A percentile compares a stretch with the other conserved stretches of the same genome.
Conservation (phyloP, 2,113 vertebrate genomes). For the Micronycteris hirsuta region DNA sequence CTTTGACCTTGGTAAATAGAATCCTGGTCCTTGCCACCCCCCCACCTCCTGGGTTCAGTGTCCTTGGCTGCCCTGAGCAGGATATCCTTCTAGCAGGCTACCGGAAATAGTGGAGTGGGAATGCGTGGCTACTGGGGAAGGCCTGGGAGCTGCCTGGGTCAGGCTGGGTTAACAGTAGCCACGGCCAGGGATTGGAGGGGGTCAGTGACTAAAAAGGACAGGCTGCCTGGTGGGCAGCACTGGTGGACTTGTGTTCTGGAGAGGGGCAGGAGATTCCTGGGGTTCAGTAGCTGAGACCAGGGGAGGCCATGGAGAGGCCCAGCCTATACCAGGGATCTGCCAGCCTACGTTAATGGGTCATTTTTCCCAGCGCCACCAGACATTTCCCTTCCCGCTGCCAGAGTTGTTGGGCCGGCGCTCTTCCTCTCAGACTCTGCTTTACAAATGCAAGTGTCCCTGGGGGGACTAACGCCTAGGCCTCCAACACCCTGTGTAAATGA, state of each 20-base stretch:
- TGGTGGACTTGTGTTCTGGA: background rate
- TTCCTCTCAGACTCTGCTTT: background rate
- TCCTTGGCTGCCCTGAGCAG: constrained; percentile 5
- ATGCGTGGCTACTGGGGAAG: background rate
- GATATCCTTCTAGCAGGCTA: background rate
- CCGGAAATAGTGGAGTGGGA: background rate
- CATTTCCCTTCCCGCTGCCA: background rate
- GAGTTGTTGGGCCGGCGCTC: background rate
- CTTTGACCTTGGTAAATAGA: background rate
- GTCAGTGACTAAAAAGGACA: background rate
- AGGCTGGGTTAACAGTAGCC: background rate
- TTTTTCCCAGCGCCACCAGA: background rate
- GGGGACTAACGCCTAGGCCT: background rate
- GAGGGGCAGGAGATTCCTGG: background rate
- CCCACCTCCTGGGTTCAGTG: background rate
- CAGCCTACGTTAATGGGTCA: background rate
- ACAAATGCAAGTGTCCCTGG: background rate
- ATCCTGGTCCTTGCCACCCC: background rate
- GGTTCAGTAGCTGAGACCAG: background rate
- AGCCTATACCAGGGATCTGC: background rate
- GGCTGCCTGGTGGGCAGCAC: background rate
- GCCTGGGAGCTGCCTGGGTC: background rate
- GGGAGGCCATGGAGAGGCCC: background rate
- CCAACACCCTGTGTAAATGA: background rate
- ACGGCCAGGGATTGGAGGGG: background rate